Percentiles rank a stretch among this genome's conserved stretches.
phyloP scores from a whole-genome alignment of 2,888 invertebrate species.

The Anagyrus pseudococci region DNA sequence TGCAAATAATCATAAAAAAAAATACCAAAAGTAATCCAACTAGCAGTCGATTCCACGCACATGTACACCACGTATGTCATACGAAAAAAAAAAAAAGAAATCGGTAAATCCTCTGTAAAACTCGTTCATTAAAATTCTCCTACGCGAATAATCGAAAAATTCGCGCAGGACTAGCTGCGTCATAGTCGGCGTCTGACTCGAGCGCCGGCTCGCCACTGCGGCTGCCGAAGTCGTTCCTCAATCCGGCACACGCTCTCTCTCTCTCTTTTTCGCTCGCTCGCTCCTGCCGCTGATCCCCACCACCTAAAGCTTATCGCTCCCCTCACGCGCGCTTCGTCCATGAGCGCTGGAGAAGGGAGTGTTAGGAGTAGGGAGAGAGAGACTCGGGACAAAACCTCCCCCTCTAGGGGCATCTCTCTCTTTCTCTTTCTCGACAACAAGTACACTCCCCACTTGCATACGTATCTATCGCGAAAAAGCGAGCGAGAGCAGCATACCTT shows the following conservation, averaged over 20 bases:
- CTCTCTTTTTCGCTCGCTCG: constrained; percentile 16
- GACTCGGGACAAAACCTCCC: constrained; percentile 56
- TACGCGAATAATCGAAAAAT: too few species aligned
- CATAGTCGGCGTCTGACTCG: constrained; percentile 42
- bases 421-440: constrained; percentile 9
- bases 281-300: neutral
- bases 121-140: too few species aligned
- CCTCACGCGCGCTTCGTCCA: neutral
- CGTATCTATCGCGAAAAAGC: too few species aligned
- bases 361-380: constrained; percentile 41
- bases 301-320: neutral
- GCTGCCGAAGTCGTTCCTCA: constrained; percentile 12
- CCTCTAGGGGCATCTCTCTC: constrained; percentile 17
- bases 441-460: too few species aligned
- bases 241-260: constrained; percentile 22
- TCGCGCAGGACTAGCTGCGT: constrained; percentile 49
- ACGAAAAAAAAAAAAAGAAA: too few species aligned
- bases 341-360: neutral
- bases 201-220: constrained; percentile 11
- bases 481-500: too few species aligned
- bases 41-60: too few species aligned
- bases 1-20: too few species aligned
- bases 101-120: too few species aligned
- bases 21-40: too few species aligned
- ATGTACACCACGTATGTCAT: too few species aligned